A percentile compares a stretch with the other conserved stretches of the same genome.
phyloP scores from a whole-genome alignment of 2,888 invertebrate genomes.

The Acanthacorydalis orientalis region DNA sequence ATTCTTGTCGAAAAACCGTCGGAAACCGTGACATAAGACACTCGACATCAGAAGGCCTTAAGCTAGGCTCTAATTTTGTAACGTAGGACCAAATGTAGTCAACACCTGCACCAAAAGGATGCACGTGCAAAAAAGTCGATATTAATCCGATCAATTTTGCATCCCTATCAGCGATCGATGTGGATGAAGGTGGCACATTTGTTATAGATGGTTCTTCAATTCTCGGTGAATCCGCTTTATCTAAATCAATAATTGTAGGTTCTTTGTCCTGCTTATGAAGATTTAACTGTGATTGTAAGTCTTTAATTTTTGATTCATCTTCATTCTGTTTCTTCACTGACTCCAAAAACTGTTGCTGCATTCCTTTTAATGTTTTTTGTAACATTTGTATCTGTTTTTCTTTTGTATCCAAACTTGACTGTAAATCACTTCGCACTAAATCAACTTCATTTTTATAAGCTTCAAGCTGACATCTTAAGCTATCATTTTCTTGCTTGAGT shows the following conservation, averaged over 20 bases:
- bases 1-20: constrained; percentile 61
- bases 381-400: constrained; percentile 67
- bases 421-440: constrained; percentile 64
- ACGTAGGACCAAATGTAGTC: constrained; percentile 86
- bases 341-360: constrained; percentile 42
- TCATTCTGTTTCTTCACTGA: constrained; percentile 34
- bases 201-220: constrained; percentile 21
- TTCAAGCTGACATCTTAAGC: constrained; percentile 76
- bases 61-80: constrained; percentile 55
- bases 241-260: constrained; percentile 30
- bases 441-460: constrained; percentile 91
- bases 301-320: constrained; percentile 34
- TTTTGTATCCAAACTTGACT: constrained; percentile 63
- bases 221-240: constrained; percentile 21
- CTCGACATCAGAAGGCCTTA: constrained; percentile 61
- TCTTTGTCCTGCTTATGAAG: constrained; percentile 22
- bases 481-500: constrained; percentile 73
- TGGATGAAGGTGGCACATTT: constrained; percentile 11
- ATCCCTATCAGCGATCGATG: constrained; percentile 33
- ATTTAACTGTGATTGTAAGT: constrained; percentile 26
- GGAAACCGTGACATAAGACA: constrained; percentile 59
- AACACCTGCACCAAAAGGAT: constrained; percentile 81
- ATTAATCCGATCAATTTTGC: constrained; percentile 73
- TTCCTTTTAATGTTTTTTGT: constrained; percentile 43
- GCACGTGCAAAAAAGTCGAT: constrained; percentile 80